Evolutionary conservation across 2,888 invertebrate genomes (phyloP), one percentile per base, ranked within the genome.

Genomic region (Dynastes maya): DNA sequence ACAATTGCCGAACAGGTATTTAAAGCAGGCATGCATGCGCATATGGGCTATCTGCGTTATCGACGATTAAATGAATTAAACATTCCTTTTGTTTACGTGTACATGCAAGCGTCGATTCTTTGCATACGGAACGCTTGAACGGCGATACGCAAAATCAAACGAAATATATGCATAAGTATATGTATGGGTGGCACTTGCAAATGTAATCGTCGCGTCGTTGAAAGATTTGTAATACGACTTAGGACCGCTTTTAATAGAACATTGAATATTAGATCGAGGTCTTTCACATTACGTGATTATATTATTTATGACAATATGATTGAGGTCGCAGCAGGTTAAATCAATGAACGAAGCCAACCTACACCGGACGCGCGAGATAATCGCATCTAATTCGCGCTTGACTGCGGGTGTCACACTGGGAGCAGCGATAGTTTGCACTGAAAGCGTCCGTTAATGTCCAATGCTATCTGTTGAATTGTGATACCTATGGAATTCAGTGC

Each of bases 331-430:
- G 71, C 79, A 80, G 82, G 84, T 84, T 85, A 84, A 85, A 84
- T 84, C 84, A 84, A 85, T 85, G 85, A 83, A 81, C 81, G 81
- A 64, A 65, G 80, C 81, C 82, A 79, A 80, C 82, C 80, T 82
- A 80, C 80, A 81, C 82, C 83, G 84, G 84, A 83, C 84, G 84
- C 83, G 83, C 81, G 82, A 84, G 84, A 84, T 85, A 85, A 85
- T 85, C 84, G 83, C 83, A 82, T 82, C 83, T 84, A 85, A 85
- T 85, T 85, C 84, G 81, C 84, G 81, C 83, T 84, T 80, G 83
- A 83, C 84, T 84, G 84, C 83, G 83, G 80, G 80, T 74, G 74
- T 78, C 40, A 65, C 65, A 61, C 22, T 45, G 61, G 45, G 78
- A 78, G 65, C 55, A 64, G 65, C 32, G 67, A 11, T 74, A 61